phyloP scores from a whole-genome alignment of 2,797 vertebrate genomes.

The Sebastes cheni region DNA sequence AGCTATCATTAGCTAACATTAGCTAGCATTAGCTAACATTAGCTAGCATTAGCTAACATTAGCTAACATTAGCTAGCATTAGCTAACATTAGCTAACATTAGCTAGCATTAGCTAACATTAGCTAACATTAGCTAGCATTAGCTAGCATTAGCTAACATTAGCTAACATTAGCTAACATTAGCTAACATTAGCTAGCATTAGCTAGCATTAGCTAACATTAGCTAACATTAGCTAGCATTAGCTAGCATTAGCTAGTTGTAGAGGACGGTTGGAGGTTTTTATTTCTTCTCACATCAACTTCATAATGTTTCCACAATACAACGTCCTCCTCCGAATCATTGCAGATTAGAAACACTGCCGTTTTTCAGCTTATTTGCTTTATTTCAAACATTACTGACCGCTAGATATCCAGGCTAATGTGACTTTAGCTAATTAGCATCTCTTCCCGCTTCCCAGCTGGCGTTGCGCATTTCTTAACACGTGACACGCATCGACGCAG shows the following conservation, averaged over 20 bases:
- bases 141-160: no score
- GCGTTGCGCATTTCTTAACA: neutral
- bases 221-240: no score
- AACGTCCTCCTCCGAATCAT: neutral
- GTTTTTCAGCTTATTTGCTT: neutral
- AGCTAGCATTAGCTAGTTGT: neutral
- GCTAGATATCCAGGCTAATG: neutral
- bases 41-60: no score
- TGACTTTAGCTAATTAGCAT: neutral
- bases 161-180: no score
- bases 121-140: no score
- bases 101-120: no score
- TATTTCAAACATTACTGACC: neutral
- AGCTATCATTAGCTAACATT: no score
- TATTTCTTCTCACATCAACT: neutral
- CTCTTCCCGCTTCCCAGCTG: neutral
- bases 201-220: no score
- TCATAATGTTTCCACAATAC: neutral
- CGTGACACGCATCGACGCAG: neutral
- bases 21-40: no score
- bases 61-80: no score
- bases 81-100: no score
- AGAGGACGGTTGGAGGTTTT: neutral
- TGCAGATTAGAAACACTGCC: neutral
- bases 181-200: no score